A percentile compares a stretch with the other conserved stretches of the same genome.
These are phyloP conservation scores for Torymus auratus DNA, from an alignment of 2,888 invertebrate genomes.

Conservation along the genomic window DNA sequence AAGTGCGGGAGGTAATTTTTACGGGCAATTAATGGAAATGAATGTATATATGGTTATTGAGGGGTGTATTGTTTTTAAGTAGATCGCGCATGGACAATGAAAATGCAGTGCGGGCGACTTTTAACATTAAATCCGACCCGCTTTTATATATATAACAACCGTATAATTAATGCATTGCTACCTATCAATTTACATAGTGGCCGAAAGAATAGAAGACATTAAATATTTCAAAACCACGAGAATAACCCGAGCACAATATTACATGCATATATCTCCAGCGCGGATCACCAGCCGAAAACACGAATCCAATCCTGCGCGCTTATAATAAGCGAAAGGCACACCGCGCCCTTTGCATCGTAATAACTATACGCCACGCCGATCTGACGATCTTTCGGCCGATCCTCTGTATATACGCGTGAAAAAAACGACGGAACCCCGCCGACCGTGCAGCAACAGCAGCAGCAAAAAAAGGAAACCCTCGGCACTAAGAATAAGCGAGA, in stretches of 20 bases:
- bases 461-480: background rate
- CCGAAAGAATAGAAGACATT: too few relatives aligned
- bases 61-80: background rate
- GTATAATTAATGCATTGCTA: too few relatives aligned
- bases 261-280: too few relatives aligned
- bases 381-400: slow-evolving; percentile 9
- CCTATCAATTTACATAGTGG: too few relatives aligned
- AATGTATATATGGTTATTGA: background rate
- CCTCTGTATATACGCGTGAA: too few relatives aligned
- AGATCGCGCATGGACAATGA: too few relatives aligned
- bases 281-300: background rate
- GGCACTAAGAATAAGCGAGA: background rate
- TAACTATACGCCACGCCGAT: background rate
- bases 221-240: too few relatives aligned
- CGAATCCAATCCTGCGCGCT: slow-evolving; percentile 12
- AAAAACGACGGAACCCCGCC: too few relatives aligned
- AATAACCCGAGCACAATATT: too few relatives aligned
- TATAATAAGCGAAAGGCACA: background rate
- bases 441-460: background rate
- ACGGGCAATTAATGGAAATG: slow-evolving; percentile 11
- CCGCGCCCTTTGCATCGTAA: slow-evolving; percentile 7
- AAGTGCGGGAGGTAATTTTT: background rate
- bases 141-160: background rate
- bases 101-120: background rate
- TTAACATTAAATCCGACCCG: background rate